A percentile compares a stretch with the other conserved stretches of the same genome.
phyloP scores from a whole-genome alignment of 1,140 invertebrate species.

The Polypedilum pembai region DNA sequence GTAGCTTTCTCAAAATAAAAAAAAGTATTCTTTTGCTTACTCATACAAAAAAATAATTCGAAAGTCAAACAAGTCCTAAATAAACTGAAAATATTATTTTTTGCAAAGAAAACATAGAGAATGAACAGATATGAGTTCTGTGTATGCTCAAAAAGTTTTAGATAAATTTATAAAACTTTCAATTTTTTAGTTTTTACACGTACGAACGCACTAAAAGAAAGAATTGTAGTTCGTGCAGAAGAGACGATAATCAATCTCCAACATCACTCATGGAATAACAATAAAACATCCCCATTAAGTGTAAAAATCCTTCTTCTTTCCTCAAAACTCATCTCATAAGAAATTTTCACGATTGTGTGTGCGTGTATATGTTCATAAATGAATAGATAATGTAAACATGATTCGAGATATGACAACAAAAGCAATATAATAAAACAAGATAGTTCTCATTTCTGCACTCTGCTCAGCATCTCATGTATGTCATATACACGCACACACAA shows the following conservation, averaged over 20 bases:
- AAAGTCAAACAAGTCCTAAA: conserved; percentile 23
- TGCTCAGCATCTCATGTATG: not conserved
- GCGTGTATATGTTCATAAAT: not conserved
- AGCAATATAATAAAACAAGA: conserved; percentile 6
- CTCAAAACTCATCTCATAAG: not conserved
- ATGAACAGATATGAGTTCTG: not conserved
- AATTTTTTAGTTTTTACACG: no score
- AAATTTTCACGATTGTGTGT: conserved; percentile 3
- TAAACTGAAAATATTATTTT: not conserved
- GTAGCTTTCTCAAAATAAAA: no score
- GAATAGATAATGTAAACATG: conserved; percentile 18
- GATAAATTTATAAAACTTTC: not conserved
- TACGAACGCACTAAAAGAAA: not conserved
- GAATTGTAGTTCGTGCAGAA: not conserved
- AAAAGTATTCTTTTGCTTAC: no score
- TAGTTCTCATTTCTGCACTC: not conserved
- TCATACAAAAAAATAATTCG: not conserved
- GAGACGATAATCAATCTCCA: not conserved
- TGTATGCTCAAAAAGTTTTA: not conserved
- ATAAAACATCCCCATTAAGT: conserved; percentile 20
- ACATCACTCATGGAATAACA: conserved; percentile 24
- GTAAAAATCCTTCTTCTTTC: not conserved
- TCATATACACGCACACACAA: not conserved
- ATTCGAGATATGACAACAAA: conserved; percentile 13
- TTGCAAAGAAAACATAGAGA: not conserved